These are phyloP conservation scores for Drosophila atroscutellata DNA, from an alignment of 2,888 invertebrate species.

Conservation along the genomic window DNA sequence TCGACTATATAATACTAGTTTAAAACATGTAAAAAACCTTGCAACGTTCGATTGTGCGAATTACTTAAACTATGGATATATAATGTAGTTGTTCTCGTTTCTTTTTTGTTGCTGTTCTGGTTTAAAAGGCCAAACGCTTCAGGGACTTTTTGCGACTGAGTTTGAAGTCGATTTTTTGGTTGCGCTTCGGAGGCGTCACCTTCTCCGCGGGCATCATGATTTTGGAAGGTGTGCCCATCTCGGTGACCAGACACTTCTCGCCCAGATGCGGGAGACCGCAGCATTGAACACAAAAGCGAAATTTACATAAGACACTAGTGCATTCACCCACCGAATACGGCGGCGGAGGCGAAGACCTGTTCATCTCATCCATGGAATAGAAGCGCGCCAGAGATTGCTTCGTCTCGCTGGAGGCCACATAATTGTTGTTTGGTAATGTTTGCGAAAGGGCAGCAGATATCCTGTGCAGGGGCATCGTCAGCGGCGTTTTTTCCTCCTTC, in stretches of 20 bases:
- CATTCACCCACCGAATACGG: constrained; percentile 63
- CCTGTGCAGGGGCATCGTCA: neutral
- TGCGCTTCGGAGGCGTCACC: constrained; percentile 66
- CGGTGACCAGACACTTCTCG: constrained; percentile 67
- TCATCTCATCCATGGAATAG: constrained; percentile 63
- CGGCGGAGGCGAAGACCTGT: constrained; percentile 1
- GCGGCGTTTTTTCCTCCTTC: constrained; percentile 5
- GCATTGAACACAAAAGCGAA: constrained; percentile 75
- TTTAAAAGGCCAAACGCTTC: constrained; percentile 67
- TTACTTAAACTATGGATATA: constrained; percentile 27
- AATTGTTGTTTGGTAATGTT: constrained; percentile 56
- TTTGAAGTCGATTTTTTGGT: constrained; percentile 58
- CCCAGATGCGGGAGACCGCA: constrained; percentile 78
- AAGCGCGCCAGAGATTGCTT: constrained; percentile 49
- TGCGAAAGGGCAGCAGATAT: constrained; percentile 39
- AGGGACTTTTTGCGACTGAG: constrained; percentile 66
- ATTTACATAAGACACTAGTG: constrained; percentile 69
- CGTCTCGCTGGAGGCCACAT: constrained; percentile 5
- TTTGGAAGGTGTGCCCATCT: constrained; percentile 79
- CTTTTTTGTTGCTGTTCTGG: neutral
- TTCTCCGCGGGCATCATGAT: constrained; percentile 57
- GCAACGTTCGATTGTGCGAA: constrained; percentile 26
- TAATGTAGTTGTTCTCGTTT: constrained; percentile 1
- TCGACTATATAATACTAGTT: constrained; percentile 47
- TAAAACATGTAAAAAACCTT: constrained; percentile 42